Percentiles rank a stretch among this genome's conserved stretches.
phyloP scores from a whole-genome alignment of 2,797 vertebrate genomes.

The Mus spretus region DNA sequence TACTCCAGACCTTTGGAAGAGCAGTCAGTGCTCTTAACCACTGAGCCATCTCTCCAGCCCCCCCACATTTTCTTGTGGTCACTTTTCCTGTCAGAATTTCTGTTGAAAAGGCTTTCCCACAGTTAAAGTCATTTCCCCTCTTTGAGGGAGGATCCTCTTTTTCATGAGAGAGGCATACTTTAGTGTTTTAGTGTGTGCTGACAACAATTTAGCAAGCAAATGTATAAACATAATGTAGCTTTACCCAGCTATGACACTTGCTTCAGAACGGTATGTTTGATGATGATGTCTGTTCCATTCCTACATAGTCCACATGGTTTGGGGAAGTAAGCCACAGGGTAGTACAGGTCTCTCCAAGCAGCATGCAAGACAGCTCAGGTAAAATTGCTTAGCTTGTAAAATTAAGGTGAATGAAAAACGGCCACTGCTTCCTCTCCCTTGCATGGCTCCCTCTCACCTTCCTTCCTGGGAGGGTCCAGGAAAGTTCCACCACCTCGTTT shows the following conservation, averaged over 20 bases:
- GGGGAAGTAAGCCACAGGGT: slow-evolving; percentile 20
- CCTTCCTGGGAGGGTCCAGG: not conserved
- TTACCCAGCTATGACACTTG: slow-evolving; percentile 9
- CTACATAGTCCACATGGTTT: not conserved
- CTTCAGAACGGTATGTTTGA: slow-evolving; percentile 41
- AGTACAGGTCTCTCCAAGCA: not conserved
- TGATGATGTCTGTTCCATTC: slow-evolving; percentile 1
- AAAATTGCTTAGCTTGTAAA: slow-evolving; percentile 49
- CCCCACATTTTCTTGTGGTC: slow-evolving; percentile 39
- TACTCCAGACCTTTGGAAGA: no score
- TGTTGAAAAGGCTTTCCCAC: slow-evolving; percentile 23
- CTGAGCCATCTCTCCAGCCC: no score
- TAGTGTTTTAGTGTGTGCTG: slow-evolving; percentile 2
- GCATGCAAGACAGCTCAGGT: slow-evolving; percentile 28
- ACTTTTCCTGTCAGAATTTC: slow-evolving; percentile 58
- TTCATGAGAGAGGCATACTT: not conserved
- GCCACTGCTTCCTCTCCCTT: not conserved
- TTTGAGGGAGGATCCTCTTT: slow-evolving; percentile 50
- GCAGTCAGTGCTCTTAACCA: no score
- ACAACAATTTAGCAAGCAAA: slow-evolving; percentile 45
- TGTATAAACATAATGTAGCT: slow-evolving; percentile 43
- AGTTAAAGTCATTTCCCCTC: slow-evolving; percentile 3
- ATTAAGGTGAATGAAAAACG: slow-evolving; percentile 19
- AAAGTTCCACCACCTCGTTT: not conserved
- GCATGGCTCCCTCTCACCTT: not conserved